Base-by-base conservation (phyloP, 2,113 vertebrate species). In the Macrotis lagotis region DNA sequence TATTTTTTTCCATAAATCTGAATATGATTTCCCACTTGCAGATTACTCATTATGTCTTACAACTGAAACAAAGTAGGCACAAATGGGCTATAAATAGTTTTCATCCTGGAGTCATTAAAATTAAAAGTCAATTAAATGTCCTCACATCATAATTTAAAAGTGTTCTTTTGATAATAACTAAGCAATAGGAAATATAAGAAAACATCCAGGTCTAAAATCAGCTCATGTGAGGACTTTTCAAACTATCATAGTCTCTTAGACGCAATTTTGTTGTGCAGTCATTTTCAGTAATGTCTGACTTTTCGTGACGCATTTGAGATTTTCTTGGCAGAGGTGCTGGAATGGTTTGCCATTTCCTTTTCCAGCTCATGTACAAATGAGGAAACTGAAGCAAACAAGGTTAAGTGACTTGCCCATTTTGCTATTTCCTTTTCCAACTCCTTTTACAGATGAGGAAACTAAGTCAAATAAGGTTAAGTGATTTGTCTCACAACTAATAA, bases 61-160 rank as follows among this genome's bases (percentile, higher is more conserved):
- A 92, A 94, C 93, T 91, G 95, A 97, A 97, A 95, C 90, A 94
- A 49, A 95, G 51, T 90, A 93, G 96, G 97, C 91, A 97, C 16
- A 50, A 95, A 96, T 92, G 91, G 83, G 90, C 93, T 97, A 89
- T 95, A 96, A 96, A 93, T 97, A 95, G 91, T 97, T 96, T 96
- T 96, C 92, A 95, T 97, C 92, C 94, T 94, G 93, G 94, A 97
- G 94, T n/a, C 88, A 95, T 97, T 96, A 97, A 96, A 97, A 95
- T 96, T 92, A 96, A 97, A 97, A 97, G 92, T 96, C 96, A 97
- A 97, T 97, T 95, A 96, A 97, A 92, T 96, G 95, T 96, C 96
- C 93, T 95, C 93, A 95, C 93, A 94, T 96, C 92, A 94, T 97
- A 95, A 97, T 96, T 97, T 97, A 96, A 92, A 97, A 96, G 93